Base-by-base conservation (phyloP, 2,888 invertebrate species). In the Gortyna flavago region DNA sequence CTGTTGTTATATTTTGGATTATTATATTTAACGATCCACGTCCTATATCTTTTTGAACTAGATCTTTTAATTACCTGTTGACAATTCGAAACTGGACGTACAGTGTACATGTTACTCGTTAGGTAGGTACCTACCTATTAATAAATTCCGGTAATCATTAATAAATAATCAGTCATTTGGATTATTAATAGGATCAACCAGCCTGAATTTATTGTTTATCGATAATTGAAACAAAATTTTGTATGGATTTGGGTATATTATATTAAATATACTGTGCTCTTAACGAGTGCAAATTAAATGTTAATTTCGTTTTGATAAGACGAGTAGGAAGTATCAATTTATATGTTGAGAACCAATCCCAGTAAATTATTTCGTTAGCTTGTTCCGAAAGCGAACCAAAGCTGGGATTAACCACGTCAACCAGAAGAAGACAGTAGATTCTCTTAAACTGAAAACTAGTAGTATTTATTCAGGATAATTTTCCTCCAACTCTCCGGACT, bases 401-500 rank as follows among this genome's bases (percentile, higher is more conserved):
- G 64, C 71, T 48, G 61, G 68, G 64, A 76, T 83, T 81, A 76
- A 76, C 85, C 68, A 69, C 57, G 83, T 85, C 83, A 82, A 44
- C 38, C 61, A 64, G 68, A 73, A 72, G 72, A 85, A 66, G 83
- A 71, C 75, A 79, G 72, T 57, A 68, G 66, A 76, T 75, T 79
- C 74, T 79, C 69, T 71, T 72, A 66, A 81, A 76, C 75, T 66
- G 41, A 64, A 83, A 77, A 88, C 68, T 74, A 81, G 67, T 67
- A 71, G 75, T 79, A 79, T 79, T 88, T 84, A 70, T 82, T 75
- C 61, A 59, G 38, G 67, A 80, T 79, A 78, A 85, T 81, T 83
- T 73, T 72, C 38, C 57, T 85, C 62, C 48, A 85, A 78, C 67
- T 81, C 77, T 62, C 25, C 41, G 54, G 76, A 73, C 79, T 75